A percentile compares a stretch with the other conserved stretches of the same genome.
Conservation (phyloP, 2,888 invertebrate genomes). For the Spisula subtruncata region DNA sequence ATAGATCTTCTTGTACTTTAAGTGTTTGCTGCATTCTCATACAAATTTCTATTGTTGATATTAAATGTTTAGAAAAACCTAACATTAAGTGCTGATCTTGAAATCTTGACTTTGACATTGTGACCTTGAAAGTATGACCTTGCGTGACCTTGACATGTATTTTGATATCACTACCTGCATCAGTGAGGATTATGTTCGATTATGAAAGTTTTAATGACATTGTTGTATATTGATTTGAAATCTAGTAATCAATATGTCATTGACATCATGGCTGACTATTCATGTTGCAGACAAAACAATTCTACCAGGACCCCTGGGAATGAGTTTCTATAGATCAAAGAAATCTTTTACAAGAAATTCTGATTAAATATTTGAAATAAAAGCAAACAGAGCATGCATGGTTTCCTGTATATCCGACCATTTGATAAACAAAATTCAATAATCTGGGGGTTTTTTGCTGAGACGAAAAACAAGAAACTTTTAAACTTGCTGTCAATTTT, state of each 20-base stretch:
- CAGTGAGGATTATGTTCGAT: neutral
- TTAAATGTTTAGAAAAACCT: too few species aligned
- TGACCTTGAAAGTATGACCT: neutral
- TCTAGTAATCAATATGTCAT: slow-evolving; percentile 8
- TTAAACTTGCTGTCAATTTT: slow-evolving; percentile 8
- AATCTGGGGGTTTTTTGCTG: neutral
- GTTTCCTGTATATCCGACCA: neutral
- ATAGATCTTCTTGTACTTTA: too few species aligned
- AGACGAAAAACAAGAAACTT: neutral
- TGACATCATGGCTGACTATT: neutral
- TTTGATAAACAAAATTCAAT: slow-evolving; percentile 14
- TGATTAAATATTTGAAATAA: slow-evolving; percentile 28
- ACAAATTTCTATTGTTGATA: too few species aligned
- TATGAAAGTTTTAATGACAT: neutral
- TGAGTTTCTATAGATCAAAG: neutral
- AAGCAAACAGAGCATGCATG: slow-evolving; percentile 2
- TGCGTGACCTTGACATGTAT: neutral
- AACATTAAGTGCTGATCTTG: too few species aligned
- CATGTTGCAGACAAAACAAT: neutral
- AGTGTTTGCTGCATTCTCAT: too few species aligned
- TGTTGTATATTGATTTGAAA: neutral
- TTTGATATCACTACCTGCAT: neutral
- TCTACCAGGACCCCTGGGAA: neutral
- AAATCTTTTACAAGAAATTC: neutral
- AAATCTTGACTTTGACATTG: too few species aligned